phyloP scores from a whole-genome alignment of 1,140 invertebrate genomes.

The Caenorhabditis briggsae region DNA sequence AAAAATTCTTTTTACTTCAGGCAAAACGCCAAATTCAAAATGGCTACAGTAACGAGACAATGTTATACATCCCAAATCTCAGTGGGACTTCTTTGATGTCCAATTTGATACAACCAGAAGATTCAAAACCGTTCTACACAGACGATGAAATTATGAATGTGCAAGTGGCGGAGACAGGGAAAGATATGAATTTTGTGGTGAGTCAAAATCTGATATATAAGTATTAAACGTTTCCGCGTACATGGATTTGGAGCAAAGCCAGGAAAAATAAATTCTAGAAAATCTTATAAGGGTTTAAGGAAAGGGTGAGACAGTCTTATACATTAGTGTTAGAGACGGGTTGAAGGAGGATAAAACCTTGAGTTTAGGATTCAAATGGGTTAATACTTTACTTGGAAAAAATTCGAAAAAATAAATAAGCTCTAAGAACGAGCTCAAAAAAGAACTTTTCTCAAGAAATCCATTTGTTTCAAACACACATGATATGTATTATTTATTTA shows the following conservation, averaged over 20 bases:
- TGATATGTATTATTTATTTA: no score
- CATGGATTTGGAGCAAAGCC: neutral
- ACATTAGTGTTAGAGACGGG: neutral
- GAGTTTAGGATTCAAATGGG: no score
- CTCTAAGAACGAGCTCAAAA: no score
- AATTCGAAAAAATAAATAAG: no score
- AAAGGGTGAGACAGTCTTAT: neutral
- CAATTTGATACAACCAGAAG: neutral
- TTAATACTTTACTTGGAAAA: no score
- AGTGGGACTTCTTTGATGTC: neutral
- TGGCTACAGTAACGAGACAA: slow-evolving; percentile 41
- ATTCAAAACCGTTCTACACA: neutral
- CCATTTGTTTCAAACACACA: no score
- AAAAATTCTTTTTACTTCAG: neutral
- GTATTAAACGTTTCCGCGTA: neutral
- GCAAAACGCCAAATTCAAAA: slow-evolving; percentile 2
- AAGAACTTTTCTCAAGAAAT: no score
- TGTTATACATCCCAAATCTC: slow-evolving; percentile 31
- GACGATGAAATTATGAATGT: slow-evolving; percentile 23
- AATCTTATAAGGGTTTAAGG: neutral
- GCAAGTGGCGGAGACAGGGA: neutral
- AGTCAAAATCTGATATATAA: slow-evolving; percentile 20
- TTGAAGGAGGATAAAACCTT: no score
- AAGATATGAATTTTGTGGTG: slow-evolving; percentile 39
- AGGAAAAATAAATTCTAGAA: neutral